Evolutionary conservation across 2,113 vertebrate species (phyloP).

Genomic region (Ivindomyrus marchei): DNA sequence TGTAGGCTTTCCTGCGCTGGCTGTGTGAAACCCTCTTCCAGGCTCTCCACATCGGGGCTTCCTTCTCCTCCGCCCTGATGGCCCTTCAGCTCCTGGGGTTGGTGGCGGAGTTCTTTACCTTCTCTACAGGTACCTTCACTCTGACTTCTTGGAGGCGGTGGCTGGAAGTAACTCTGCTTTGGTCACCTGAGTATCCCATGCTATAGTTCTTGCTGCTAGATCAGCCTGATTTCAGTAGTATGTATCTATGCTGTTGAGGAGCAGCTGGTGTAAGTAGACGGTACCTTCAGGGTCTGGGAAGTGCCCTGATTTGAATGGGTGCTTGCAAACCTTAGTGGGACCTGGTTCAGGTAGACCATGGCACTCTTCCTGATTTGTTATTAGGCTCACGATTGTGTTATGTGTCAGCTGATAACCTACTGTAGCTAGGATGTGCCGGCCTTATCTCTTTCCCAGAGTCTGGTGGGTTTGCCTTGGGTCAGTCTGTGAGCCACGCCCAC

Average conservation of each 20-base stretch:
- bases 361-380: neutral
- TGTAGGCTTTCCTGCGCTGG: constrained; percentile 78
- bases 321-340: neutral
- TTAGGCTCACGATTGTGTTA: neutral
- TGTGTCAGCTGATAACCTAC: neutral
- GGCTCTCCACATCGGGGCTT: constrained; percentile 78
- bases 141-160: neutral
- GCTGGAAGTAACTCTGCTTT: neutral
- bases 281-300: neutral
- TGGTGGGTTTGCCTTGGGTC: constrained; percentile 64
- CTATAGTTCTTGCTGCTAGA: neutral
- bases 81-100: constrained; percentile 76
- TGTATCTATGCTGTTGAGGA: neutral
- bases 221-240: neutral
- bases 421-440: neutral
- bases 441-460: constrained; percentile 34
- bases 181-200: neutral
- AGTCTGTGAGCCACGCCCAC: constrained; percentile 60
- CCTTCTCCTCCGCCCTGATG: constrained; percentile 80
- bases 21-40: constrained; percentile 75
- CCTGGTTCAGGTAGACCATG: neutral
- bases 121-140: constrained; percentile 50
- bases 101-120: constrained; percentile 72
- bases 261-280: neutral
- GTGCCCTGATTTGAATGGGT: neutral